phyloP scores from a whole-genome alignment of 2,113 vertebrate species.

The Calypte anna region DNA sequence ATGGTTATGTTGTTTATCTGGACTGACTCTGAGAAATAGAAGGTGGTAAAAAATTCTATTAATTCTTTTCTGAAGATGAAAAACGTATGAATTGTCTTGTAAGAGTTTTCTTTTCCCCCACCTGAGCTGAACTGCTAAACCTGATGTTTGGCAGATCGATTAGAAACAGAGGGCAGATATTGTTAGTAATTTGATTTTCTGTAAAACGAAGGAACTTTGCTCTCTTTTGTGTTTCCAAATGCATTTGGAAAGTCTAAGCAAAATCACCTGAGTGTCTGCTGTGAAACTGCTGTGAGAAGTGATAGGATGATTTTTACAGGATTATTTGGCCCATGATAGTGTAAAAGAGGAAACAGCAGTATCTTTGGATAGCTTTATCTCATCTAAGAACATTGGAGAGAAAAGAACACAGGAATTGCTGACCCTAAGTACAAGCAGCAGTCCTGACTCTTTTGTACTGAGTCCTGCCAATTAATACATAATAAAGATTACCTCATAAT shows the following conservation, averaged over 20 bases:
- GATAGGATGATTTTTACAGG: background rate
- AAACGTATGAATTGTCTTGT: background rate
- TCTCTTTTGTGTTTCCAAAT: background rate
- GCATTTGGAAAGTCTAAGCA: background rate
- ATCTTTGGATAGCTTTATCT: background rate
- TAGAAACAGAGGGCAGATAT: background rate
- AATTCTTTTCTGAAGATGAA: background rate
- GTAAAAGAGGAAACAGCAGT: background rate
- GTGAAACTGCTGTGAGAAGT: background rate
- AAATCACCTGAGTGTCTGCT: background rate
- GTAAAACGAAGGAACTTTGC: background rate
- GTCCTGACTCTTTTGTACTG: background rate
- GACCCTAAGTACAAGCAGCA: background rate
- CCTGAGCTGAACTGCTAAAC: background rate
- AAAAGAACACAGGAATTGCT: background rate
- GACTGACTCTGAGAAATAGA: background rate
- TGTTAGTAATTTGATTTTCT: background rate
- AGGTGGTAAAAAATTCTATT: background rate
- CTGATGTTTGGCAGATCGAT: background rate
- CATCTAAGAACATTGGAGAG: background rate
- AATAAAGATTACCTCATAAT: background rate
- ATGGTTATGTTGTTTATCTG: background rate
- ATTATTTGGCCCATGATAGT: background rate
- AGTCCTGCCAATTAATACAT: background rate
- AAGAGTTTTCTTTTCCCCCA: background rate